Conservation (phyloP, 2,888 invertebrate genomes). For the Pseudococcus jackbeardsleyi region DNA sequence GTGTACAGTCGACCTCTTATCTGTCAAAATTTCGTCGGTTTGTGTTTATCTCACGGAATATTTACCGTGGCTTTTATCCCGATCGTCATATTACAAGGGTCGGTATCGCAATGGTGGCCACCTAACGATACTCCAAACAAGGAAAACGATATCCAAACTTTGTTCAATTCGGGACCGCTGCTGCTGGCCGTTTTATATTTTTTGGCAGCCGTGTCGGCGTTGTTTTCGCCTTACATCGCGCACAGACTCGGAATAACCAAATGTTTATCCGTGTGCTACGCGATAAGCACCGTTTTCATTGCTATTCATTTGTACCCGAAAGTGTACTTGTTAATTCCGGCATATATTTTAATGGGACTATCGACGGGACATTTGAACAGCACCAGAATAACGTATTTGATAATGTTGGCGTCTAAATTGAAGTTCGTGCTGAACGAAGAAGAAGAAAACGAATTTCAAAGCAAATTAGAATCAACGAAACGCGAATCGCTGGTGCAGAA, state of each 20-base stretch:
- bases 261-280: slow-evolving; percentile 72
- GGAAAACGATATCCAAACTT: slow-evolving; percentile 68
- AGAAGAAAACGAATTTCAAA: slow-evolving; percentile 70
- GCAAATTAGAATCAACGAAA: slow-evolving; percentile 67
- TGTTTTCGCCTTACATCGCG: slow-evolving; percentile 73
- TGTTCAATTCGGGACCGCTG: slow-evolving; percentile 71
- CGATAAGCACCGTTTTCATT: slow-evolving; percentile 75
- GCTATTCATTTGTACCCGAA: slow-evolving; percentile 75
- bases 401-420: slow-evolving; percentile 71
- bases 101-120: slow-evolving; percentile 71
- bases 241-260: slow-evolving; percentile 72
- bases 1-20: slow-evolving; percentile 68
- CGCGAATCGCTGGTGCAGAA: slow-evolving; percentile 66
- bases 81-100: slow-evolving; percentile 74
- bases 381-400: slow-evolving; percentile 70
- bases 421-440: slow-evolving; percentile 71
- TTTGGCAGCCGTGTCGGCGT: slow-evolving; percentile 75
- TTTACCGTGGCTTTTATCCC: slow-evolving; percentile 78
- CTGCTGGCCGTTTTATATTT: slow-evolving; percentile 76
- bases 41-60: slow-evolving; percentile 74
- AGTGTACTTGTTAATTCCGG: slow-evolving; percentile 73
- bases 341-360: slow-evolving; percentile 74
- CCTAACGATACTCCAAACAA: slow-evolving; percentile 66
- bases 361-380: slow-evolving; percentile 70
- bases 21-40: slow-evolving; percentile 70